Percentiles rank a stretch among this genome's conserved stretches.
These are phyloP conservation scores for Melanophora roralis DNA, from an alignment of 2,888 invertebrate species.

Conservation along the genomic window DNA sequence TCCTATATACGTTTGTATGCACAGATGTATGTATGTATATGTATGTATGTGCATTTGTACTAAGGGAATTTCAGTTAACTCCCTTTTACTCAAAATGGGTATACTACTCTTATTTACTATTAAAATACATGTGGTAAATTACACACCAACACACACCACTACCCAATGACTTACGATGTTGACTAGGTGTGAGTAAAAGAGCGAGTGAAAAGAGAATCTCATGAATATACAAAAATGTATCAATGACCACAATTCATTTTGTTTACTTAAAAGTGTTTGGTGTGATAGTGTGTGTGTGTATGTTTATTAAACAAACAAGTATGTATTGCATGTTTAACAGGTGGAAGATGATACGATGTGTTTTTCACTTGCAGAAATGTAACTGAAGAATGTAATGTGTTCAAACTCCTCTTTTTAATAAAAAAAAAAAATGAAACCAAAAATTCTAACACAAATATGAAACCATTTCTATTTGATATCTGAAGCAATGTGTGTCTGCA, in stretches of 20 bases:
- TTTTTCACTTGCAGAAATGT: too few relatives aligned
- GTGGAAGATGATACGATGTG: conserved; percentile 4
- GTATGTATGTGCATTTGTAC: neutral
- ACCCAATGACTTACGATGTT: neutral
- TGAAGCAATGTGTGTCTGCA: neutral
- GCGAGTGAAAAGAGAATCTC: neutral
- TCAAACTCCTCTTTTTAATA: too few relatives aligned
- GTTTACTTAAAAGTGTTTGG: neutral
- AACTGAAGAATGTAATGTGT: too few relatives aligned
- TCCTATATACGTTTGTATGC: neutral
- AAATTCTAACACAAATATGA: conserved; percentile 12
- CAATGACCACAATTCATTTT: neutral
- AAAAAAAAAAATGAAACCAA: neutral
- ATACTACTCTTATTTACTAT: neutral
- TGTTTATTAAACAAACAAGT: neutral
- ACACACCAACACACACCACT: neutral
- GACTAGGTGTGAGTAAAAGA: neutral
- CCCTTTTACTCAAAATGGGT: neutral
- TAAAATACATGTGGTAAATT: neutral
- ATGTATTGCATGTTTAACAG: conserved; percentile 12
- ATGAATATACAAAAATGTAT: neutral
- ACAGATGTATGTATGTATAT: neutral
- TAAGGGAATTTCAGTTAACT: neutral
- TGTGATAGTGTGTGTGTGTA: neutral
- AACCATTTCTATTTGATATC: neutral